Evolutionary conservation across 2,113 vertebrate genomes (phyloP), one percentile per base, ranked within the genome.

Genomic region (Lepus timidus): DNA sequence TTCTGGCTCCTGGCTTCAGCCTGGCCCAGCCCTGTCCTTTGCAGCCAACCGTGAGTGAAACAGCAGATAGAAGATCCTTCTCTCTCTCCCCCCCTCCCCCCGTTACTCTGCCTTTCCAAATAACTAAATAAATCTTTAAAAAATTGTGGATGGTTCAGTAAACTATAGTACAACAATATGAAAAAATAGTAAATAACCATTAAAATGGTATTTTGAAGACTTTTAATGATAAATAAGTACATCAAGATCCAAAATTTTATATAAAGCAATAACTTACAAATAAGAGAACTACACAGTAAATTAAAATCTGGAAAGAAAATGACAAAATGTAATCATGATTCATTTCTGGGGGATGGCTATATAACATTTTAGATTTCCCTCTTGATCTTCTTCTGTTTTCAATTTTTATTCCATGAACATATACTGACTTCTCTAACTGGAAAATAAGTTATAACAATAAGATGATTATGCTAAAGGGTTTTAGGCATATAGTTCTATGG

Each of bases 221-320:
- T 89, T 94, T 78, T 68, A 88, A 62, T 92, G 36, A 89, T 25
- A 85, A 61, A 93, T 73, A 73, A 91, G 49, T 79, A 55, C 88
- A 71, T 85, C 4, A 85, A 71, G n/a, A 82, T 9, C 52, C n/a
- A 89, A 82, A 78, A 55, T 76, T 73, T 33, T 29, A 74, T 19
- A 64, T 22, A 71, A 5, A 31, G 49, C n/a, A 81, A 68, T 78
- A 93, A 82, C 27, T 88, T 29, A 70, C 88, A 96, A 88, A 85
- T 68, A 19, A n/a, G 33, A 94, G 51, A 94, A 76, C 81, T 85
- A 64, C 1, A 75, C 51, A 81, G 91, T 85, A 49, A 44, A 44
- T 44, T 44, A 44, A 96, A 95, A 93, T 80, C 20, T 88, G 85
- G 44, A 95, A 91, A 44, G 9, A 91, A 86, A 88, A 82, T n/a